phyloP scores from a whole-genome alignment of 2,113 vertebrate genomes.

The Pimephales promelas region DNA sequence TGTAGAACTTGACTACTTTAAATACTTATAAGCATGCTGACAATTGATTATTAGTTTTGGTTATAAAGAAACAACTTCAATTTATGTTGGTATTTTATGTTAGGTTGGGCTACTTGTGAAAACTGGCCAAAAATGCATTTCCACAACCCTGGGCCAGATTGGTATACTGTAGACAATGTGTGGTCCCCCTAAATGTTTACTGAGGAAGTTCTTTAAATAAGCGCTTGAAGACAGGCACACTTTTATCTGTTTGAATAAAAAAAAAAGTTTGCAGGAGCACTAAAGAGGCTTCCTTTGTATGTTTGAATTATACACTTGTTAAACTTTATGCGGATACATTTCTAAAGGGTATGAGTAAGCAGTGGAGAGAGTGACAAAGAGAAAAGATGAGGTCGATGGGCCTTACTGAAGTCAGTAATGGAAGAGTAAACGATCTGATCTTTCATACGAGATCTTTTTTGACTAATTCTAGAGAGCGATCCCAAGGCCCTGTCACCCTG shows the following conservation, averaged over 20 bases:
- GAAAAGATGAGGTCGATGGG: not conserved
- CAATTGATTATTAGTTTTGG: no score
- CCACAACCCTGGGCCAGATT: slow-evolving; percentile 43
- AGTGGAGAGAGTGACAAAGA: not conserved
- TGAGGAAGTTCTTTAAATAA: slow-evolving; percentile 54
- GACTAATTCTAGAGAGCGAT: not conserved
- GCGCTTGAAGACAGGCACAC: slow-evolving; percentile 37
- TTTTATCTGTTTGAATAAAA: slow-evolving; percentile 41
- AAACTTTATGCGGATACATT: slow-evolving; percentile 12
- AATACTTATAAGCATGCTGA: not conserved
- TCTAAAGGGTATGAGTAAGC: not conserved
- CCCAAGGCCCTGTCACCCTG: not conserved
- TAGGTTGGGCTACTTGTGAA: slow-evolving; percentile 18
- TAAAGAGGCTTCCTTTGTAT: slow-evolving; percentile 11
- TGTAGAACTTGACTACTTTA: not conserved
- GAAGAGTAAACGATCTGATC: not conserved
- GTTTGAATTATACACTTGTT: slow-evolving; percentile 10
- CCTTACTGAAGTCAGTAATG: not conserved
- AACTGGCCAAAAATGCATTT: slow-evolving; percentile 35
- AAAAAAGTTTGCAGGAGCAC: slow-evolving; percentile 26
- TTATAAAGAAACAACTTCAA: not conserved
- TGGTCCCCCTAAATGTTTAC: slow-evolving; percentile 53
- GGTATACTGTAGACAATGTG: slow-evolving; percentile 46
- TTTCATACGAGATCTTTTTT: slow-evolving; percentile 3
- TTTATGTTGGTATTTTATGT: not conserved